phyloP scores from a whole-genome alignment of 2,113 vertebrate species.

The Sula dactylatra region DNA sequence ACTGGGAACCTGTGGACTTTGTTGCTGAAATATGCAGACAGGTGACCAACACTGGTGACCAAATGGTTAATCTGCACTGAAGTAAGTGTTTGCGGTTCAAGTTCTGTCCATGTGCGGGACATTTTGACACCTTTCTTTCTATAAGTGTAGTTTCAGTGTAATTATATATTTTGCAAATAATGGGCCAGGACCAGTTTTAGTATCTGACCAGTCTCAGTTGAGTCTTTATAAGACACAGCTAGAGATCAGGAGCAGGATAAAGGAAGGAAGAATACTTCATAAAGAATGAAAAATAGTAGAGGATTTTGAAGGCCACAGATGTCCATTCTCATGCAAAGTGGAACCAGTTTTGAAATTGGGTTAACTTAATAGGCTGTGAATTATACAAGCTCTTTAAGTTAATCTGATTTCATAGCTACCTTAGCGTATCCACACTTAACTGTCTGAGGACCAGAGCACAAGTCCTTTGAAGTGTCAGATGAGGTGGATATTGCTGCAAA shows the following conservation, averaged over 20 bases:
- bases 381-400: constrained; percentile 65
- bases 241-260: constrained; percentile 6
- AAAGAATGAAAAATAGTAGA: constrained; percentile 32
- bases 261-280: background rate
- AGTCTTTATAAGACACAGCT: background rate
- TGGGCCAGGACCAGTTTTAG: background rate
- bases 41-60: background rate
- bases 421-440: constrained; percentile 39
- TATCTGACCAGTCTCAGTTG: background rate
- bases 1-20: background rate
- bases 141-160: background rate
- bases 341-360: constrained; percentile 60
- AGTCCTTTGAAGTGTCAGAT: constrained; percentile 47
- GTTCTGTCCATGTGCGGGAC: background rate
- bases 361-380: constrained; percentile 65
- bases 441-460: constrained; percentile 47
- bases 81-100: background rate
- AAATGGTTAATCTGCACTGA: background rate
- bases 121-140: background rate
- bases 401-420: constrained; percentile 64
- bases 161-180: background rate
- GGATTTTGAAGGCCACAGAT: constrained; percentile 51
- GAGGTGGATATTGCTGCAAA: constrained; percentile 37
- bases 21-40: background rate
- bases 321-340: constrained; percentile 58